Base-by-base conservation (phyloP, 1,140 invertebrate species). In the Bombus waltoni region DNA sequence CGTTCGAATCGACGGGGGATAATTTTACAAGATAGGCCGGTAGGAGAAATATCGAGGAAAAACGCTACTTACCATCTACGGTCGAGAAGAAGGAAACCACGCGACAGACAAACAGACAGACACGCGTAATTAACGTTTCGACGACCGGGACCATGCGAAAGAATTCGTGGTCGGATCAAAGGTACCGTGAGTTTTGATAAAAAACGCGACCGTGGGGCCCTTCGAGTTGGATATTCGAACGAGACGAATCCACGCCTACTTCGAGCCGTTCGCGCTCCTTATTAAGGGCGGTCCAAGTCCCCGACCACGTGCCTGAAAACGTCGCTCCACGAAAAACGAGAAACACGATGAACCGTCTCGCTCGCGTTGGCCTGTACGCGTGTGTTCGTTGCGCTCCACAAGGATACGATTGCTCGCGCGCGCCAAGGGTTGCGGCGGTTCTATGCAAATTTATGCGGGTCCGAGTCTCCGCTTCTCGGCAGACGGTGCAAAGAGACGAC, bases 401-500 rank as follows among this genome's bases (percentile, higher is more conserved):
- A 40, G 28, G 68, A 40, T 28, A 71, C 38, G 25, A 32, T 32
- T 32, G 32, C 32, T 32, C 32, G 32, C 53, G 65, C 53, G 57
- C 65, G 72, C 35, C 68, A 83, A 90, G 73, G 86, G 89, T 83
- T 47, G 89, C 89, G 83, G 44, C 86, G 70, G 40, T 83, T 83
- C 86, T 89, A 90, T 91, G 90, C 90, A 91, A 91, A 91, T 91
- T 91, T 91, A 91, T 91, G 83, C 88, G 68, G 71, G 35, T 87
- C 77, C 38, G 79, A 44, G 78, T 70, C 62, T 47, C 57, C 47
- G 80, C 77, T 59, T 71, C 82, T 81, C 44, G 35, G 70, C 32
- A 53, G 78, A 79, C 62, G 57, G 53, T 70, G 35, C 66, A 32
- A 18, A 66, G 81, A 85, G 77, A n/a, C 35, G 73, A 77, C 86